Conservation (phyloP, 1,140 invertebrate species). For the Drosophila truncata region DNA sequence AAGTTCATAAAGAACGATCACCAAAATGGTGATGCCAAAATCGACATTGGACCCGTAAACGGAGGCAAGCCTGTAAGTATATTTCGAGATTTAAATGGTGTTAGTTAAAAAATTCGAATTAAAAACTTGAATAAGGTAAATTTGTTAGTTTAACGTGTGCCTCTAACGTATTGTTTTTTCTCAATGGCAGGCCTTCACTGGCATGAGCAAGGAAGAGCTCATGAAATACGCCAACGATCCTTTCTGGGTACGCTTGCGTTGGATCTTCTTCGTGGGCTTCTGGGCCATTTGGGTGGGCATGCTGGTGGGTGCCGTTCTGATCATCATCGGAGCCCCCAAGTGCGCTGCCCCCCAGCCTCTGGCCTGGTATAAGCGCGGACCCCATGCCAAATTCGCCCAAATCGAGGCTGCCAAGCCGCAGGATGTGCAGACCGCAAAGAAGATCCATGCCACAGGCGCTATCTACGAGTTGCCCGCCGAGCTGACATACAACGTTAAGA, state of each 20-base stretch:
- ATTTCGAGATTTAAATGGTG: background rate
- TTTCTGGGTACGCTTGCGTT: constrained; percentile 94
- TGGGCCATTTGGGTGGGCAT: constrained; percentile 95
- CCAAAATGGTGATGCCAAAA: constrained; percentile 94
- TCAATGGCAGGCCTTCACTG: constrained; percentile 88
- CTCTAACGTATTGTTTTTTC: background rate
- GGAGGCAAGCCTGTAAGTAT: constrained; percentile 86
- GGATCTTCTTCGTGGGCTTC: constrained; percentile 93
- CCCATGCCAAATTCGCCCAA: constrained; percentile 65
- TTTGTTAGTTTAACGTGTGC: background rate
- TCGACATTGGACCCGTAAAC: constrained; percentile 90
- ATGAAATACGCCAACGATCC: constrained; percentile 97
- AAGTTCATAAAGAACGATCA: constrained; percentile 90
- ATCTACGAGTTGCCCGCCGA: constrained; percentile 78
- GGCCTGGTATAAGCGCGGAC: constrained; percentile 87
- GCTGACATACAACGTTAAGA: constrained; percentile 69
- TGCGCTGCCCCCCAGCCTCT: constrained; percentile 90
- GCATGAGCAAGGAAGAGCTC: constrained; percentile 95
- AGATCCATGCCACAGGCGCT: constrained; percentile 65
- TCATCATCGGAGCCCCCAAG: constrained; percentile 94
- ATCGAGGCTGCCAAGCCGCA: constrained; percentile 31
- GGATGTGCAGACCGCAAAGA: constrained; percentile 53
- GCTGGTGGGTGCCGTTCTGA: constrained; percentile 93
- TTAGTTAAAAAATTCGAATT: background rate
- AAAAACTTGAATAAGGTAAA: background rate